Evolutionary conservation across 1,140 invertebrate genomes (phyloP), one percentile per base, ranked within the genome.

Genomic region (Micrasema longulum): DNA sequence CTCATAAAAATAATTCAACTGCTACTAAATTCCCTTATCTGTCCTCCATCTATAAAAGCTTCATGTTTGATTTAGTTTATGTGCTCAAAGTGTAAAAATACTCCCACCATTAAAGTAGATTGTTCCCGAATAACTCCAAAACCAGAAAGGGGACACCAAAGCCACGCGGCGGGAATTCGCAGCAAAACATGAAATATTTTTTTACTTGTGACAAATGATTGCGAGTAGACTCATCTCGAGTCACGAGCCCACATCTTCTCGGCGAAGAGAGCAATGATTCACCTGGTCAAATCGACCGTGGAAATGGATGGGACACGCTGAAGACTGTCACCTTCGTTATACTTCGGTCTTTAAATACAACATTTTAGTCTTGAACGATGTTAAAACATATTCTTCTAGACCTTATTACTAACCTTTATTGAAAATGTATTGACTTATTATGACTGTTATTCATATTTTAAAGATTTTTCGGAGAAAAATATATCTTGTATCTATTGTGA

Each of bases 231-330:
- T 14, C 11, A 20, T 48, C 47, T 48, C 20, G 16, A 16, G 16
- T 48, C 10, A 11, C 47, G 5, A 1, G 43, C 12, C n/a, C 43
- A 45, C 20, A n/a, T 47, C 43, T 16, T 57, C 16, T 57, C 5
- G 12, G 53, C 12, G 9, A 18, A n/a, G 26, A 48, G n/a, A n/a
- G n/a, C 18, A 5, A 41, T 48, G 43, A 64, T 47, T 48, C 43
- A 47, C 62, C 41, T 47, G 62, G 23, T 14, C 43, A 36, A 64
- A 64, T 47, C 41, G 41, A 31, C 18, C 62, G 41, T 47, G 22
- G 18, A 4, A 55, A 55, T 55, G 26, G 31, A 55, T 55, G 22
- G 52, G 52, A 31, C 52, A 31, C 7, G 26, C 26, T 31, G 7
- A 31, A 2, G 7, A 31, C 26, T 31, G 26, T 31, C 26, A 31